Percentiles rank a stretch among this genome's conserved stretches.
phyloP scores from a whole-genome alignment of 2,888 invertebrate species.

The Tuta absoluta region DNA sequence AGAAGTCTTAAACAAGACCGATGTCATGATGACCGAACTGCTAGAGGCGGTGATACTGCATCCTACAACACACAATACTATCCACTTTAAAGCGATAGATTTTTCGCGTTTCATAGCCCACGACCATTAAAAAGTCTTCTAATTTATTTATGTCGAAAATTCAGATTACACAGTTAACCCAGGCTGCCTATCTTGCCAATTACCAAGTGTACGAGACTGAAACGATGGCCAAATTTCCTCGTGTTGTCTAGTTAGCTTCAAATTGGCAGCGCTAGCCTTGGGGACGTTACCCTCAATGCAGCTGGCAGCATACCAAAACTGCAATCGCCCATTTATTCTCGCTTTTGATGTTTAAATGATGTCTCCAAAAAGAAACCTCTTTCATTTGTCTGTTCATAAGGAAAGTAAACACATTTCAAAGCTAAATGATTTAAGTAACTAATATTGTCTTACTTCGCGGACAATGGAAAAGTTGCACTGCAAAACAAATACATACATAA shows the following conservation, averaged over 20 bases:
- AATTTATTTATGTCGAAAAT: not conserved
- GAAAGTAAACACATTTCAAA: not conserved
- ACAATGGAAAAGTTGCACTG: constrained; percentile 5
- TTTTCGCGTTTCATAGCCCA: too few relatives aligned
- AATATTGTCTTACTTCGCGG: not conserved
- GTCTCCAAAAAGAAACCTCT: too few relatives aligned
- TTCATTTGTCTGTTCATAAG: too few relatives aligned
- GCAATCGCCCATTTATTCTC: not conserved
- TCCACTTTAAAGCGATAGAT: too few relatives aligned
- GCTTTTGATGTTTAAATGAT: too few relatives aligned
- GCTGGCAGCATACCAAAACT: constrained; percentile 8
- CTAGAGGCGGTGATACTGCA: too few relatives aligned
- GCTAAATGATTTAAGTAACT: not conserved
- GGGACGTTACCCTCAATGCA: constrained; percentile 3
- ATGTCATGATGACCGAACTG: too few relatives aligned
- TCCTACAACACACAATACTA: too few relatives aligned
- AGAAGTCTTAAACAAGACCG: too few relatives aligned
- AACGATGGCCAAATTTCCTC: not conserved
- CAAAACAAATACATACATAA: not conserved
- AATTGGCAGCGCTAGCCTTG: not conserved
- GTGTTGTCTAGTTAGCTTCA: constrained; percentile 1
- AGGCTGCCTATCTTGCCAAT: not conserved
- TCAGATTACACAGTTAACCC: not conserved
- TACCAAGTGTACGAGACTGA: not conserved
- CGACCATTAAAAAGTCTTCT: too few relatives aligned